Evolutionary conservation across 1,140 invertebrate genomes (phyloP), one percentile per base, ranked within the genome.

Genomic region (Lepidurus apus): DNA sequence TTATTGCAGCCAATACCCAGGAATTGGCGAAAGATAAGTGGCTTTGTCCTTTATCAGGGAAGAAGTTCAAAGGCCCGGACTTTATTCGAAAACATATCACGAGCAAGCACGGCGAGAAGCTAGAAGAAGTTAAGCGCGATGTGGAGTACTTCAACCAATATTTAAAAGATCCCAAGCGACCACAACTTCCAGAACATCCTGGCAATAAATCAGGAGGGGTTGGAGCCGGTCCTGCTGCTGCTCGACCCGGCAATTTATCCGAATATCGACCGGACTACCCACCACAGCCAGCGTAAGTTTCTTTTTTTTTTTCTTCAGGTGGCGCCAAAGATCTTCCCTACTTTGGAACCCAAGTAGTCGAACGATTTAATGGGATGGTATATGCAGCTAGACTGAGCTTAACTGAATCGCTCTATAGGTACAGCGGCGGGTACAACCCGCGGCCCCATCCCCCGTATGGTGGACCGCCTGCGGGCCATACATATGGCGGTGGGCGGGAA

Each of bases 41-140:
- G 97, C 85, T 99, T 42, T 99, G 98, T 87, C 97, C 98, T 0
- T 87, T 99, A 0, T 98, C 96, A 79, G 97, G 97, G 0, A 99
- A 99, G 84, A 99, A 99, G 84, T 99, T 99, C 85, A 99, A 99
- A 85, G 98, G 97, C 0, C 96, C 98, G 0, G 97, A 99, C 83
- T 99, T 98, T 87, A 97, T 99, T 13, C 91, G 95, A 44, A 99
- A 99, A 84, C 98, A 99, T 84, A 98, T 99, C 73, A 93, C 96
- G 81, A 98, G 98, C 84, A 99, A 99, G 83, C 97, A 99, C 84
- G 90, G 85, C 0, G 98, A 99, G 82, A 98, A 98, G 86, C 91
- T 99, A 26, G 94, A 98, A 21, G 96, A 99, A 86, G 97, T 98
- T 0, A 94, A 94, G 81, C 95, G 96, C 82, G 97, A 99, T 87